Evolutionary conservation across 2,113 vertebrate species (phyloP).

Genomic region (Anoplopoma fimbria): DNA sequence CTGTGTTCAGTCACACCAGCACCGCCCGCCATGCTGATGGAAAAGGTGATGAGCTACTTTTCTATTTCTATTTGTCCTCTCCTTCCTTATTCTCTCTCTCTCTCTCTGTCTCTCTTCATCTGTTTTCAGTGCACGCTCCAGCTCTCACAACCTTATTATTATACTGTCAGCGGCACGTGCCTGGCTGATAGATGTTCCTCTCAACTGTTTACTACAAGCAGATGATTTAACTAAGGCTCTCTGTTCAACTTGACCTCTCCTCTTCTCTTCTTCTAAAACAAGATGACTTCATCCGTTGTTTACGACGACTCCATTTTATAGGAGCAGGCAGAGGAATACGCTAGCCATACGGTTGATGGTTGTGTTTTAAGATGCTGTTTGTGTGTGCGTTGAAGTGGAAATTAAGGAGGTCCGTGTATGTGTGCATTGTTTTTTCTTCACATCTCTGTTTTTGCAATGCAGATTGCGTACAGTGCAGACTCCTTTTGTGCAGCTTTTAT

Average conservation of each 20-base stretch:
- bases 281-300: conserved; percentile 78
- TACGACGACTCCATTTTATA: conserved; percentile 75
- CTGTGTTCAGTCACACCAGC: conserved; percentile 53
- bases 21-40: conserved; percentile 61
- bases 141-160: conserved; percentile 80
- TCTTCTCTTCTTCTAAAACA: conserved; percentile 69
- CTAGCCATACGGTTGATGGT: conserved; percentile 21
- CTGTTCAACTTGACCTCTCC: conserved; percentile 72
- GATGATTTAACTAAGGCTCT: conserved; percentile 80
- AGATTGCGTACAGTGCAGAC: conserved; percentile 24
- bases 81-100: conserved; percentile 26
- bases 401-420: conserved; percentile 16
- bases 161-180: conserved; percentile 82
- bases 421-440: conserved; percentile 3
- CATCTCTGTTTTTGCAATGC: conserved; percentile 19
- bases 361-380: conserved; percentile 42
- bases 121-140: conserved; percentile 77
- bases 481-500: conserved; percentile 43
- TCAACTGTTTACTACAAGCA: conserved; percentile 81
- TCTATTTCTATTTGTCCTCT: conserved; percentile 60
- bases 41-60: conserved; percentile 73
- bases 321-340: conserved; percentile 46
- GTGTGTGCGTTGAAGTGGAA: conserved; percentile 37
- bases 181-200: conserved; percentile 81
- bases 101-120: conserved; percentile 73